Conservation (phyloP, 2,797 vertebrate species). For the Anas bahamensis region DNA sequence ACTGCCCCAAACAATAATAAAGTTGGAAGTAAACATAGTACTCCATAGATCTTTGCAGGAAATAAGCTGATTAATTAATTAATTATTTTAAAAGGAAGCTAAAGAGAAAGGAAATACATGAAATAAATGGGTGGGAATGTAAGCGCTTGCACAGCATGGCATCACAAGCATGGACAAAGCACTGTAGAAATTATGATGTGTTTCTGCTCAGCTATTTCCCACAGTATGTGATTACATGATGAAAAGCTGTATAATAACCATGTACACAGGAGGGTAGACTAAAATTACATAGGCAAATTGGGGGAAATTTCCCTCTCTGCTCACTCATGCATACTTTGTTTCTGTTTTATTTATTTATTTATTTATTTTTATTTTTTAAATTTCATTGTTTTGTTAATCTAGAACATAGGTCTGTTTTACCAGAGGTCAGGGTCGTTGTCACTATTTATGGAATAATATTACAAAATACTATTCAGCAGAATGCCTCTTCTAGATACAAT, state of each 20-base stretch:
- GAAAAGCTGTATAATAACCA: neutral
- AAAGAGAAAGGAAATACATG: neutral
- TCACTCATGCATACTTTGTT: neutral
- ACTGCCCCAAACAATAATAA: neutral
- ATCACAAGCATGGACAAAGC: neutral
- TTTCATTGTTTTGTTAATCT: neutral
- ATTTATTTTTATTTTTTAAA: too few species aligned
- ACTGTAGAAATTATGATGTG: neutral
- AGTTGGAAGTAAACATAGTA: neutral
- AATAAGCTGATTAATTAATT: neutral
- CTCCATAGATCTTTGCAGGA: neutral
- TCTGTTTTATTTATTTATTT: neutral
- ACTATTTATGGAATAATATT: neutral
- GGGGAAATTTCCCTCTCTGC: neutral
- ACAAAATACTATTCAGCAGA: neutral
- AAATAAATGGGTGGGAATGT: neutral
- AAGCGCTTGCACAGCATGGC: neutral
- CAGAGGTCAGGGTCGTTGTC: neutral
- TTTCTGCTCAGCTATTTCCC: constrained; percentile 30
- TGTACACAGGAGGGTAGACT: neutral
- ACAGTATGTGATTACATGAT: neutral
- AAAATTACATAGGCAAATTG: neutral
- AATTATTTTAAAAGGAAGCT: neutral
- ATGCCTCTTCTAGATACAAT: neutral
- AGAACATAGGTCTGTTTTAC: neutral